These are phyloP conservation scores for Pyrocephalus nanus DNA, from an alignment of 2,797 vertebrate species.

Conservation along the genomic window DNA sequence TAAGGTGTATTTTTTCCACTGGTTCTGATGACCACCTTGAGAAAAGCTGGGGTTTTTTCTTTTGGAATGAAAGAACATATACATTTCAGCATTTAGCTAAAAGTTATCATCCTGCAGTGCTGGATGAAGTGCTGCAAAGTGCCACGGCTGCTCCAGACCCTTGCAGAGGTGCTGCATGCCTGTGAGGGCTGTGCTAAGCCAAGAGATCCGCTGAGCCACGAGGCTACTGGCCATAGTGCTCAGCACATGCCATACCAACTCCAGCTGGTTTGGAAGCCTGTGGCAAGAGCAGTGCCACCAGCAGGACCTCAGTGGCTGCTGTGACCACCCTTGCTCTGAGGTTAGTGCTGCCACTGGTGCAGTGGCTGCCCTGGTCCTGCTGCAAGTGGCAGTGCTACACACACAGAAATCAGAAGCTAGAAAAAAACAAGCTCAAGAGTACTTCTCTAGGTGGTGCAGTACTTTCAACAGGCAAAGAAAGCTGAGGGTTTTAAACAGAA, in stretches of 20 bases:
- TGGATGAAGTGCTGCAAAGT: not conserved
- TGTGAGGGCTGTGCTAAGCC: not conserved
- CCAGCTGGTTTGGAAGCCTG: not conserved
- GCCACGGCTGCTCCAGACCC: not conserved
- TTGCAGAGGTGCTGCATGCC: not conserved
- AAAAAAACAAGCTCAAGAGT: not conserved
- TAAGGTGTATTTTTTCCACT: not conserved
- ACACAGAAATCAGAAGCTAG: not conserved
- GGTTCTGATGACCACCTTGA: not conserved
- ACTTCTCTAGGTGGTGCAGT: not conserved
- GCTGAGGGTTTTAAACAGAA: not conserved
- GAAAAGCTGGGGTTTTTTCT: not conserved
- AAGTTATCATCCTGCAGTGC: not conserved
- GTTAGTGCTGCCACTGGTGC: not conserved
- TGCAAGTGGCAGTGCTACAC: not conserved
- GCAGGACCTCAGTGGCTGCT: not conserved
- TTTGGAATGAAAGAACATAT: not conserved
- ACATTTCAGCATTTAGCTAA: not conserved
- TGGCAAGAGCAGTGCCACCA: not conserved
- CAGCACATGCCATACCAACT: fast-evolving
- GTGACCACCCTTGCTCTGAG: not conserved
- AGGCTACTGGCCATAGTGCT: not conserved
- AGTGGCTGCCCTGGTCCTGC: not conserved
- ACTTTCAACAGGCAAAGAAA: not conserved
- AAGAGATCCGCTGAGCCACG: not conserved